Percentiles rank a stretch among this genome's conserved stretches.
phyloP scores from a whole-genome alignment of 2,113 vertebrate genomes.

The Poecile atricapillus region DNA sequence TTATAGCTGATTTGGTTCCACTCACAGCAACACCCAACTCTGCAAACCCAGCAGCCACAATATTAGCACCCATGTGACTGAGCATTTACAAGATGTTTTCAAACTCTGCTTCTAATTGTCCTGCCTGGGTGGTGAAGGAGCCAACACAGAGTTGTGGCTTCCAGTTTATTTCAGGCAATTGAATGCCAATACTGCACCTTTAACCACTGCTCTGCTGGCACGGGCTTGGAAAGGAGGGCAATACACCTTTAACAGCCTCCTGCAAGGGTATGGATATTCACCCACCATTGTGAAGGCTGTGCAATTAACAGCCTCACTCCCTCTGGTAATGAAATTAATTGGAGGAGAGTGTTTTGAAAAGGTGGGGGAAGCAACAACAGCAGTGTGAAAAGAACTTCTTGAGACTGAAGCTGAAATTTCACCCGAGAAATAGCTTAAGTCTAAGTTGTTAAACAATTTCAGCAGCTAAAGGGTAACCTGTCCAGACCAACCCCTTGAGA shows the following conservation, averaged over 20 bases:
- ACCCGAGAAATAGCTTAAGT: background rate
- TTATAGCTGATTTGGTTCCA: background rate
- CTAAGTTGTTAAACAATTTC: background rate
- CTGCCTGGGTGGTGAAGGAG: background rate
- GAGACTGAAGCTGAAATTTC: background rate
- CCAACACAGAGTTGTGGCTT: background rate
- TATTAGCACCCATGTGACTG: background rate
- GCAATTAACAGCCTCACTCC: background rate
- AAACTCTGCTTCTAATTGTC: background rate
- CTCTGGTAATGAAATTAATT: background rate
- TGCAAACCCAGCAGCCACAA: background rate
- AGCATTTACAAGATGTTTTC: background rate
- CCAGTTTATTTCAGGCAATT: background rate
- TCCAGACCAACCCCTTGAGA: background rate
- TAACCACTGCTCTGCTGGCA: background rate
- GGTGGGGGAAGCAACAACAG: background rate
- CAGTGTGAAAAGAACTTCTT: background rate
- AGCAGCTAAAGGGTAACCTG: background rate
- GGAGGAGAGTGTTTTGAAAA: background rate
- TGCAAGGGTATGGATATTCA: background rate
- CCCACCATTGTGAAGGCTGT: rapidly evolving
- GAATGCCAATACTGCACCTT: background rate
- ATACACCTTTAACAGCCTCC: background rate
- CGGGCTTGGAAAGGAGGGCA: background rate
- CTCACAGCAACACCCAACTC: background rate